Base-by-base conservation (phyloP, 2,113 vertebrate species). In the Fregetta grallaria region DNA sequence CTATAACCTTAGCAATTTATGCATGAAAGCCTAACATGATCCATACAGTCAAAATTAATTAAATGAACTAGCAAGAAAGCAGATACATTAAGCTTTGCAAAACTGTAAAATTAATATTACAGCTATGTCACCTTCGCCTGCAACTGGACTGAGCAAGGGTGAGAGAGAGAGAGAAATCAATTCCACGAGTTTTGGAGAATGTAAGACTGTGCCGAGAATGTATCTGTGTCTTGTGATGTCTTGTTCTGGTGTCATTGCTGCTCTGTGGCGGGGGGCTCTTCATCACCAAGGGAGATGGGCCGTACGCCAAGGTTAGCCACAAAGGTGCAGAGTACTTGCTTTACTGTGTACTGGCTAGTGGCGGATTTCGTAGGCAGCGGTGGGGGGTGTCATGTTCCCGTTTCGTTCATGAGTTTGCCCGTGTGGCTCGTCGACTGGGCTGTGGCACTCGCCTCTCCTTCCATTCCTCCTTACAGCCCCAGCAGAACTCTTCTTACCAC, bases 101-200 rank as follows among this genome's bases (percentile, higher is more conserved):
- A 98, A 98, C 6, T 98, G 94, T 98, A 97, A 98, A 98, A 98
- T 98, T 98, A 97, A 98, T 98, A 95, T 98, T 98, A 55, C 98
- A 98, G 98, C 98, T 97, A 98, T 98, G 98, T 98, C 98, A 98
- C 98, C 98, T 98, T 98, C 98, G 93, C 98, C 98, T 98, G 98
- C 98, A 83, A 98, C 98, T 95, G 98, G 98, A 98, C 94, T 98
- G 98, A 98, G 98, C 98, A 98, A 98, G 98, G 98, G 98, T 96
- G 98, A 98, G 77, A 98, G 98, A 98, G 98, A 98, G 79, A 98
- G 98, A 98, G 98, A 98, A 92, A 98, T 98, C 98, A 98, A 59
- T 98, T 97, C 98, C 76, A 98, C 98, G 77, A 98, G 95, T 98
- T 98, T 98, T 98, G 98, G 98, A 98, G 98, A 98, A 98, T 98